phyloP scores from a whole-genome alignment of 2,888 invertebrate species.

The Protonemura montana region DNA sequence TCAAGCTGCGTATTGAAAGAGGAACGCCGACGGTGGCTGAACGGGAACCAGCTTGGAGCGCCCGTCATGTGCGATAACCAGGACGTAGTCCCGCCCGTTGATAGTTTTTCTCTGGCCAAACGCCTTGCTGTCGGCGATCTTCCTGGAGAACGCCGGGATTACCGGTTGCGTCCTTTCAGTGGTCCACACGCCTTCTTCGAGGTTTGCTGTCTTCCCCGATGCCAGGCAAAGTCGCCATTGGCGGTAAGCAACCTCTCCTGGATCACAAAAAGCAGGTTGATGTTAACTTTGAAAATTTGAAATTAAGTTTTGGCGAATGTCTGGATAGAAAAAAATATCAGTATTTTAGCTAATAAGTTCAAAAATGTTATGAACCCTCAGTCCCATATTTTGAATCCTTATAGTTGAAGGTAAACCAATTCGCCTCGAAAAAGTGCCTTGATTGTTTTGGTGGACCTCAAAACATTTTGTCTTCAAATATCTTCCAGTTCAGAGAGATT shows the following conservation, averaged over 20 bases:
- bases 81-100: constrained; percentile 80
- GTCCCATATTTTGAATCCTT: too few relatives aligned
- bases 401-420: too few relatives aligned
- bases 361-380: too few relatives aligned
- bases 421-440: too few relatives aligned
- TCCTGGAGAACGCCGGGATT: constrained; percentile 68
- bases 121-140: constrained; percentile 57
- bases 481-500: too few relatives aligned
- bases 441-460: too few relatives aligned
- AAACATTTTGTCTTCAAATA: too few relatives aligned
- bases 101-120: constrained; percentile 64
- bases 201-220: neutral
- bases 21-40: constrained; percentile 77
- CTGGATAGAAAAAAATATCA: too few relatives aligned
- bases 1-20: constrained; percentile 65
- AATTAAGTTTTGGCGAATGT: too few relatives aligned
- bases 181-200: neutral
- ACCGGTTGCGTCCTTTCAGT: constrained; percentile 26
- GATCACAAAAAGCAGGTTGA: neutral
- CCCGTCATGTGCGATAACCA: constrained; percentile 68
- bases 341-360: too few relatives aligned
- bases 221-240: constrained; percentile 8
- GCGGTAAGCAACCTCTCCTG: constrained; percentile 41
- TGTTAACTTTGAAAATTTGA: too few relatives aligned
- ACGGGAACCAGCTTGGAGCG: constrained; percentile 75